Conservation (phyloP, 1,140 invertebrate species). For the Leucophenga varia region DNA sequence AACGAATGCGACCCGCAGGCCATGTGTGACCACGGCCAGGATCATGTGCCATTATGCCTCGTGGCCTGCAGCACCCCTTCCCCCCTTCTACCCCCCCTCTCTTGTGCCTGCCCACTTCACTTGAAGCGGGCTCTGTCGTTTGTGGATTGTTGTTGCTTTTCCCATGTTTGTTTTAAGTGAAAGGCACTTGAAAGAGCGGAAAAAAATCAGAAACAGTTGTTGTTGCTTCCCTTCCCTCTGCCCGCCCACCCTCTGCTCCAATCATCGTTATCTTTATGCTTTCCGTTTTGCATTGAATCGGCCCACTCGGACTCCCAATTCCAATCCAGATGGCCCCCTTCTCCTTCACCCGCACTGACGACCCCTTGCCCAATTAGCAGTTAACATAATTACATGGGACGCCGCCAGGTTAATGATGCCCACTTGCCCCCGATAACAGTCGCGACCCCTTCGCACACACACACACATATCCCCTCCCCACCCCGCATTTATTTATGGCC, state of each 20-base stretch:
- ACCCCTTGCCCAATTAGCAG: slow-evolving; percentile 35
- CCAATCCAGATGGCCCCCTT: not conserved
- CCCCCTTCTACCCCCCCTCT: not conserved
- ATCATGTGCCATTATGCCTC: not conserved
- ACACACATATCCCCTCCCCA: not conserved
- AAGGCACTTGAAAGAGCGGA: slow-evolving; percentile 9
- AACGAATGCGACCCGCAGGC: slow-evolving; percentile 7
- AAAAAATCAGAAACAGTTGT: slow-evolving; percentile 13
- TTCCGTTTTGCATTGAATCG: slow-evolving; percentile 12
- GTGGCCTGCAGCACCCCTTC: no score
- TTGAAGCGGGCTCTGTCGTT: no score
- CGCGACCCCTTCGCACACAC: slow-evolving; percentile 10
- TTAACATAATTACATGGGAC: slow-evolving; percentile 39
- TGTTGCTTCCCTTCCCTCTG: slow-evolving; percentile 14
- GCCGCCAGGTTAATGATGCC: slow-evolving; percentile 33
- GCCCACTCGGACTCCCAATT: not conserved
- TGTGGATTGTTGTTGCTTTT: no score
- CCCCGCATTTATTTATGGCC: slow-evolving; percentile 31
- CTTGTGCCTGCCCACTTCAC: no score
- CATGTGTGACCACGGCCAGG: slow-evolving; percentile 9
- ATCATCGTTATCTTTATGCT: slow-evolving; percentile 24
- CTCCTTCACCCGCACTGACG: not conserved
- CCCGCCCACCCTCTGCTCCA: slow-evolving; percentile 2
- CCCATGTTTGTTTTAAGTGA: slow-evolving; percentile 18
- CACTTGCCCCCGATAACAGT: slow-evolving; percentile 31